Percentiles rank a stretch among this genome's conserved stretches.
Evolutionary conservation across 2,888 invertebrate species (phyloP).

Genomic region (Octonoba sinensis): DNA sequence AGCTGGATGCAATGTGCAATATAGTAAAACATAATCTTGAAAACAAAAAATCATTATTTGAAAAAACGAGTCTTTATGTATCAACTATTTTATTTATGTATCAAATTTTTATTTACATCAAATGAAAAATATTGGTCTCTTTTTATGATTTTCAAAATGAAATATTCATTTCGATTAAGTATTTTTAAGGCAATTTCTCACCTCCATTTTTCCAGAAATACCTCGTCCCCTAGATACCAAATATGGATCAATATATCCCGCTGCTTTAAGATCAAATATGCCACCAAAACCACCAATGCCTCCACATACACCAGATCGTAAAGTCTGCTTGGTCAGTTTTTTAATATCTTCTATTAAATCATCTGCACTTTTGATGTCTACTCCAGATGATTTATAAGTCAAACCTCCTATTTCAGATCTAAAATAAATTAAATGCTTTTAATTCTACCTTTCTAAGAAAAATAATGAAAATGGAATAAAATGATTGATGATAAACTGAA

Average conservation of each 20-base stretch:
- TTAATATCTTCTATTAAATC: slow-evolving; percentile 85
- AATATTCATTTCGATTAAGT: no score
- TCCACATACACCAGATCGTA: slow-evolving; percentile 83
- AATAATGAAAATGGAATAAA: no score
- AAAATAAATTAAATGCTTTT: slow-evolving; percentile 2
- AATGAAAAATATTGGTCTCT: no score
- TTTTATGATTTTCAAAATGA: no score
- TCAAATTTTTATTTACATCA: no score
- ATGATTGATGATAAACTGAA: no score
- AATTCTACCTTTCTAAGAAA: no score
- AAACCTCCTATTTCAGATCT: slow-evolving; percentile 70
- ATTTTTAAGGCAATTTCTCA: slow-evolving; percentile 69
- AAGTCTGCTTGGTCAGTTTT: slow-evolving; percentile 83
- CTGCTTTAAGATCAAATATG: slow-evolving; percentile 83
- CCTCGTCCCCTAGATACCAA: slow-evolving; percentile 96
- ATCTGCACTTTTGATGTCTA: slow-evolving; percentile 94
- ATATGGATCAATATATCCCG: slow-evolving; percentile 84
- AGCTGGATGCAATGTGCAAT: no score
- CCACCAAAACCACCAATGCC: slow-evolving; percentile 94
- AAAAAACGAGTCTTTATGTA: no score
- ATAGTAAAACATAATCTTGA: no score
- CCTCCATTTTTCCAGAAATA: slow-evolving; percentile 96
- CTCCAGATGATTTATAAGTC: slow-evolving; percentile 90
- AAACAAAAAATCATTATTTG: no score
- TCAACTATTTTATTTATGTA: no score